Percentiles rank a stretch among this genome's conserved stretches.
These are phyloP conservation scores for Aromia moschata DNA, from an alignment of 2,888 invertebrate species.

Conservation along the genomic window DNA sequence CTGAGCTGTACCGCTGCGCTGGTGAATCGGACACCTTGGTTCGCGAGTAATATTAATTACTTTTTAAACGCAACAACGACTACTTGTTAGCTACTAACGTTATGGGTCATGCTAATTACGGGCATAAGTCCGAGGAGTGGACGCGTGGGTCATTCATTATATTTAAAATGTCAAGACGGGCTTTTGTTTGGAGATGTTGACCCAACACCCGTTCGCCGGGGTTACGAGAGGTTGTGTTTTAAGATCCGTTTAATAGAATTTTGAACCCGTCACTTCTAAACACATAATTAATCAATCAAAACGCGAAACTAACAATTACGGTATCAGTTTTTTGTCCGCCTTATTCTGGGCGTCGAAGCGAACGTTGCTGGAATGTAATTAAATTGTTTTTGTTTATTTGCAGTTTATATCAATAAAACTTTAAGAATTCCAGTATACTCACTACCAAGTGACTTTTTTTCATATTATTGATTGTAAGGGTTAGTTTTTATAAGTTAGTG, in stretches of 20 bases:
- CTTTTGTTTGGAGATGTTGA: conserved; percentile 14
- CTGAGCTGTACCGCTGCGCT: no score
- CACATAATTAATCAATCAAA: conserved; percentile 55
- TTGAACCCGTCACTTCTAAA: conserved; percentile 42
- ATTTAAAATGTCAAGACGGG: conserved; percentile 4
- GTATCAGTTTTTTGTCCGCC: conserved; percentile 46
- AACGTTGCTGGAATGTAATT: conserved; percentile 42
- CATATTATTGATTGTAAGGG: no score
- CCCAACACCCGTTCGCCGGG: conserved; percentile 17
- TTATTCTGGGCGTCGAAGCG: conserved; percentile 34
- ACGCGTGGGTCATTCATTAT: conserved; percentile 7
- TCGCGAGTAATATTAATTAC: no score
- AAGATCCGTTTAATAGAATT: conserved; percentile 48
- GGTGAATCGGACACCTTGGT: no score
- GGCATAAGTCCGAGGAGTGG: neutral
- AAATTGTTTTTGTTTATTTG: conserved; percentile 40
- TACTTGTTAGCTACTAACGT: conserved; percentile 12
- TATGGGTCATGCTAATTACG: conserved; percentile 12
- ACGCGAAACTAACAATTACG: conserved; percentile 49
- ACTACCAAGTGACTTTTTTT: no score
- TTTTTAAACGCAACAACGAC: no score
- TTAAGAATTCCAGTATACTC: no score
- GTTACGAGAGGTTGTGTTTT: conserved; percentile 28
- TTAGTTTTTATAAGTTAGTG: no score
- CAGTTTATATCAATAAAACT: neutral